Conservation (phyloP, 1,140 invertebrate genomes). For the Maniola jurtina region DNA sequence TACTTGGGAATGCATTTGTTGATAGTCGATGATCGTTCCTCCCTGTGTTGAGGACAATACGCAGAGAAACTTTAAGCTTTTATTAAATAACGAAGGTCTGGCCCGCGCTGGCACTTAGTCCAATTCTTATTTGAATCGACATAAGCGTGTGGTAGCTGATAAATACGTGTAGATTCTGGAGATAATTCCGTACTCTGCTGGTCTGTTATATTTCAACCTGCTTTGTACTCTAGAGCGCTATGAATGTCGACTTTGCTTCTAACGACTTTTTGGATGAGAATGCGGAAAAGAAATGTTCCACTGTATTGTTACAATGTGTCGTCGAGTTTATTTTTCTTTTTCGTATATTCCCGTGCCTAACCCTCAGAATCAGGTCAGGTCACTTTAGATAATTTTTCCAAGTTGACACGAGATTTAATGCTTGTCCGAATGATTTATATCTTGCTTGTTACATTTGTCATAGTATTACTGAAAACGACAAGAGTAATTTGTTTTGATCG, state of each 20-base stretch:
- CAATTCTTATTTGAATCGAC: too few species aligned
- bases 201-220: background rate
- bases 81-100: too few species aligned
- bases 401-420: conserved; percentile 1
- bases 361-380: background rate
- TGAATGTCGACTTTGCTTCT: background rate
- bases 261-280: conserved; percentile 4
- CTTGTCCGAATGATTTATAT: background rate
- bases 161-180: background rate
- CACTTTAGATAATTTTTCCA: conserved; percentile 1
- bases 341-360: background rate
- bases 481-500: background rate
- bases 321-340: background rate
- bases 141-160: too few species aligned
- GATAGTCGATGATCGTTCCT: too few species aligned
- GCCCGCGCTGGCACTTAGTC: too few species aligned
- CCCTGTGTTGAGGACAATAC: too few species aligned
- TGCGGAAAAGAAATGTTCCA: conserved; percentile 6
- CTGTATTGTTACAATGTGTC: conserved; percentile 3
- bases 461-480: background rate
- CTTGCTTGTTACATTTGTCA: background rate
- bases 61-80: too few species aligned
- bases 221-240: background rate
- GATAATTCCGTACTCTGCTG: background rate
- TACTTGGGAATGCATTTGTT: too few species aligned